Evolutionary conservation across 53 echinoderm and acorn worm species (phyloP), one percentile per base, ranked within the genome.

Genomic region (Mesocentrotus franciscanus): DNA sequence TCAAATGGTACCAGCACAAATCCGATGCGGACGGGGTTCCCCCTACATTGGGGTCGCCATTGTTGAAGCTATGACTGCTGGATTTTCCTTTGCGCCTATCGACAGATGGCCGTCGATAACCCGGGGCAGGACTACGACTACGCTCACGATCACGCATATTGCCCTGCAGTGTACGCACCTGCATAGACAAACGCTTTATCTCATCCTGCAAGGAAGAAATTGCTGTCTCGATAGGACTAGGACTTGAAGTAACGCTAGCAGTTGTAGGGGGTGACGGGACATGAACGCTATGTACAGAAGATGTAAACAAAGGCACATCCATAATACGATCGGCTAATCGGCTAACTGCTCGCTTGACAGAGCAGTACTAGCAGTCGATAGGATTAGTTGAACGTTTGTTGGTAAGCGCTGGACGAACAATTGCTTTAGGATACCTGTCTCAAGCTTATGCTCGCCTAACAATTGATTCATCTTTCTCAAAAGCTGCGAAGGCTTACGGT

Each of bases 1-100:
- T 78, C 90, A 71, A 89, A 64, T 95, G 96, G 61, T 96, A 96
- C 94, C 96, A 96, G 61, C 95, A 96, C 79, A 42, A 22, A 55
- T 95, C 49, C n/a, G 78, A 76, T 12, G 78, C n/a, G 24, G 71
- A 71, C 7, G 8, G 20, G 8, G 74, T 11, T 74, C 27, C 8
- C 74, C 9, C 11, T 74, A 27, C 27, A 24, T 27, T 29, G 27
- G 27, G 27, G 74, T 8, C 11, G 74, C 27, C 7, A 74, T 30
- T 74, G 27, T 9, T 74, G 27, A 8, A 29, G 74, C 74, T 18
- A 24, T 36, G 17, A 91, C 91, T 15, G 91, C 24, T 26, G 55
- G 49, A 49, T 42, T 14, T 42, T 20, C 1, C 55, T 5, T 20
- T 42, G 33, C 78, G 29, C 24, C 85, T 89, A 56, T 71, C 59